phyloP scores from a whole-genome alignment of 2,113 vertebrate genomes.

The Caranx melampygus region DNA sequence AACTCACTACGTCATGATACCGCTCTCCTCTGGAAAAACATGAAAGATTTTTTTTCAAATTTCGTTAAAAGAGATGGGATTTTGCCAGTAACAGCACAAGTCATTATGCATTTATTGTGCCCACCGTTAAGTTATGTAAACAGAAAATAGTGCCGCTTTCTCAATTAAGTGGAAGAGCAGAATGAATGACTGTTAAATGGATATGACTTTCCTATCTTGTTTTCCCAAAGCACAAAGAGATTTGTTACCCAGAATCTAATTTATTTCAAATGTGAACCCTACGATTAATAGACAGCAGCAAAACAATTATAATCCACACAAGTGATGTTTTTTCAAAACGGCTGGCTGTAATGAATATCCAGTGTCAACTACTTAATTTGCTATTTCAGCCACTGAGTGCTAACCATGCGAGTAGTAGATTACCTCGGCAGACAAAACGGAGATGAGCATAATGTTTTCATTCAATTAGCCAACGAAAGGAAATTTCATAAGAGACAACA shows the following conservation, averaged over 20 bases:
- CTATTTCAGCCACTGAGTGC: conserved; percentile 29
- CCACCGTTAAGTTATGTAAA: conserved; percentile 48
- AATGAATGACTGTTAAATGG: conserved; percentile 58
- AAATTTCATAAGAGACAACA: conserved; percentile 26
- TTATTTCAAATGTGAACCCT: conserved; percentile 66
- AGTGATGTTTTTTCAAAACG: conserved; percentile 47
- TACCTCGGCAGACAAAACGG: conserved; percentile 37
- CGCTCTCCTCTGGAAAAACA: conserved; percentile 6
- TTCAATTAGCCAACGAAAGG: conserved; percentile 47
- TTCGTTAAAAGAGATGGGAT: background rate
- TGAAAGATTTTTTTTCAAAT: background rate
- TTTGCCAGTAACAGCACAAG: background rate
- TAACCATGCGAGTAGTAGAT: conserved; percentile 45
- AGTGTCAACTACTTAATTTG: conserved; percentile 62
- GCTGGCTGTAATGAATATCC: conserved; percentile 59
- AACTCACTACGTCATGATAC: background rate
- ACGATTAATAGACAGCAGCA: conserved; percentile 57
- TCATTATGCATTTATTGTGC: conserved; percentile 22
- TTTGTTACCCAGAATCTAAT: conserved; percentile 62
- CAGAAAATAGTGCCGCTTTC: conserved; percentile 39
- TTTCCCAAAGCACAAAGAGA: conserved; percentile 51
- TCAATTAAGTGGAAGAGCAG: conserved; percentile 49
- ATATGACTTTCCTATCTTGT: conserved; percentile 54
- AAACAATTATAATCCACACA: conserved; percentile 65
- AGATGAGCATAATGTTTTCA: conserved; percentile 41